phyloP scores from a whole-genome alignment of 2,113 vertebrate genomes.

The Micronycteris hirsuta region DNA sequence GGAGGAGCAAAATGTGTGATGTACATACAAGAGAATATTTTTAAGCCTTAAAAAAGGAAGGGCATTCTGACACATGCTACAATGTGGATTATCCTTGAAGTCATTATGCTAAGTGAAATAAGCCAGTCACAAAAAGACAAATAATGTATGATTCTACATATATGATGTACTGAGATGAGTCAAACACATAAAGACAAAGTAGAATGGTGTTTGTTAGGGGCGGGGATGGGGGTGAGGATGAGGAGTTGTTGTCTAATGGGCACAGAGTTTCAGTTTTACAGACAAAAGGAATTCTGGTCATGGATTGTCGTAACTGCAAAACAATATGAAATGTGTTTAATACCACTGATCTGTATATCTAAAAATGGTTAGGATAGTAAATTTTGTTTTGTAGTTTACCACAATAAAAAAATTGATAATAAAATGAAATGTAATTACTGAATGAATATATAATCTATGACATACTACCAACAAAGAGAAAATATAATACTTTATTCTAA shows the following conservation, averaged over 20 bases:
- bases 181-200: not conserved
- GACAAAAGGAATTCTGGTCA: not conserved
- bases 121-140: not conserved
- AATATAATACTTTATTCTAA: not conserved
- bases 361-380: not conserved
- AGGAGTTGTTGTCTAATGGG: not conserved
- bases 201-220: not conserved
- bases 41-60: not conserved
- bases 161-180: not conserved
- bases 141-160: not conserved
- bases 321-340: not conserved
- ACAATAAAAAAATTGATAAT: not conserved
- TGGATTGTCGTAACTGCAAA: not conserved
- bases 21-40: not conserved
- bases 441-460: not conserved
- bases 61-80: not conserved
- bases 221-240: accelerated
- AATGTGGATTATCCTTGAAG: not conserved
- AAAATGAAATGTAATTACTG: not conserved
- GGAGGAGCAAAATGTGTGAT: not conserved
- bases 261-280: not conserved
- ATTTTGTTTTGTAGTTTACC: not conserved
- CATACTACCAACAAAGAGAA: not conserved
- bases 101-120: not conserved
- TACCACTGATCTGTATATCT: not conserved